Percentiles rank a stretch among this genome's conserved stretches.
These are phyloP conservation scores for Spatula clypeata DNA, from an alignment of 2,797 vertebrate genomes.

Conservation along the genomic window DNA sequence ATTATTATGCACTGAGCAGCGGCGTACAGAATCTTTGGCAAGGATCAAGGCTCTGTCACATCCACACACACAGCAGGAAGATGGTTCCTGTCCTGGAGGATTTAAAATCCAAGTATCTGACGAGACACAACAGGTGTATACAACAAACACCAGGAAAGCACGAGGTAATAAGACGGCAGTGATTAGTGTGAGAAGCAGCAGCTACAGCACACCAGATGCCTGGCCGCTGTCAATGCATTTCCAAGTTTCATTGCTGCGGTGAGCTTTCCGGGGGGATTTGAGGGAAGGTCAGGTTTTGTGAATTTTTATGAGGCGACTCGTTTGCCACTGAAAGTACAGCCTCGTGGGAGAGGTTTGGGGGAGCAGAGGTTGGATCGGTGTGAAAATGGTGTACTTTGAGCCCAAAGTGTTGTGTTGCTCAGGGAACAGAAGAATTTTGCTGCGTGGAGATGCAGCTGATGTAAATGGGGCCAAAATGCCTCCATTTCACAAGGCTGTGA, in stretches of 20 bases:
- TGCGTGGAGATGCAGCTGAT: not conserved
- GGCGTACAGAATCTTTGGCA: not conserved
- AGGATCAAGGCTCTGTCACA: not conserved
- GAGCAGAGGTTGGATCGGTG: not conserved
- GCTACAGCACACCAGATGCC: not conserved
- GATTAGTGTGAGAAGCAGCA: not conserved
- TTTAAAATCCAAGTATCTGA: not conserved
- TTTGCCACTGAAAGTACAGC: fast-evolving
- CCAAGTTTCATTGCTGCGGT: not conserved
- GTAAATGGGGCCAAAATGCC: not conserved
- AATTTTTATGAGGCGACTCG: not conserved
- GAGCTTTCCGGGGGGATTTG: not conserved
- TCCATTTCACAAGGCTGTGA: not conserved
- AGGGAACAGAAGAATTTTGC: not conserved
- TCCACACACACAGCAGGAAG: not conserved
- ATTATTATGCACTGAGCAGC: fast-evolving
- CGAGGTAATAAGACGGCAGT: not conserved
- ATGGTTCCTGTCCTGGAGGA: not conserved
- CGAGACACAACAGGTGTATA: not conserved
- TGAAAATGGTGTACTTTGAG: not conserved
- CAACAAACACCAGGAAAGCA: not conserved
- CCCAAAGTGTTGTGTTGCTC: not conserved
- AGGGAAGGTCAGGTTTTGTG: not conserved
- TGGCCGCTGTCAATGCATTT: not conserved
- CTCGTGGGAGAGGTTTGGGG: not conserved